phyloP scores from a whole-genome alignment of 2,113 vertebrate genomes.

The Asarcornis scutulata region DNA sequence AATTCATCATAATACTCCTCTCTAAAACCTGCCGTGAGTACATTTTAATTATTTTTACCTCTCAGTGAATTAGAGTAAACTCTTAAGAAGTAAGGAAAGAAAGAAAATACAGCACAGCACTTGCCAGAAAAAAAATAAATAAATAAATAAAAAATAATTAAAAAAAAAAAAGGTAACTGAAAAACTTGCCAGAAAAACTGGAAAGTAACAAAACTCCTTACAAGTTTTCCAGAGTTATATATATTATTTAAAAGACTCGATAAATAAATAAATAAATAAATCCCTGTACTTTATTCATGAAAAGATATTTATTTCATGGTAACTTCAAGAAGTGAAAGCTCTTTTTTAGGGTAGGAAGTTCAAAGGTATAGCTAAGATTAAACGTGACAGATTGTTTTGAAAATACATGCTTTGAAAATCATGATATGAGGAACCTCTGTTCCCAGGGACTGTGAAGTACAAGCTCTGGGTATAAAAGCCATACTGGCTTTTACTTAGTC shows the following conservation, averaged over 20 bases:
- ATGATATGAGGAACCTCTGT: background rate
- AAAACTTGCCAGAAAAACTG: background rate
- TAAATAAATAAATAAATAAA: background rate
- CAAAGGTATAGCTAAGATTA: background rate
- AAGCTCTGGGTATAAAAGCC: too few species aligned
- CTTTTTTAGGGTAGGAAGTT: background rate
- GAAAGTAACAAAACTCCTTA: background rate
- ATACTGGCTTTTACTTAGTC: background rate
- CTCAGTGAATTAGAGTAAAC: conserved; percentile 6
- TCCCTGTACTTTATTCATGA: background rate
- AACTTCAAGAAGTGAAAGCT: background rate
- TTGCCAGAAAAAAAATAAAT: background rate
- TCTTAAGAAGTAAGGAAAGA: background rate
- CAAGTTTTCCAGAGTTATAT: background rate
- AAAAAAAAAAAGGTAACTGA: background rate
- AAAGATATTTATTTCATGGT: background rate
- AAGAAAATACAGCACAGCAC: background rate
- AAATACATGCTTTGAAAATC: background rate
- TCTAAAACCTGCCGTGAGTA: conserved; percentile 4
- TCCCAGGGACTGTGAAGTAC: background rate
- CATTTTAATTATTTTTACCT: conserved; percentile 6
- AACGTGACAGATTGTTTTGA: background rate
- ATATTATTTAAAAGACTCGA: background rate
- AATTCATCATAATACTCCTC: background rate
- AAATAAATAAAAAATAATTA: background rate